These are phyloP conservation scores for Epirrhoe tristata DNA, from an alignment of 2,888 invertebrate species.

Conservation along the genomic window DNA sequence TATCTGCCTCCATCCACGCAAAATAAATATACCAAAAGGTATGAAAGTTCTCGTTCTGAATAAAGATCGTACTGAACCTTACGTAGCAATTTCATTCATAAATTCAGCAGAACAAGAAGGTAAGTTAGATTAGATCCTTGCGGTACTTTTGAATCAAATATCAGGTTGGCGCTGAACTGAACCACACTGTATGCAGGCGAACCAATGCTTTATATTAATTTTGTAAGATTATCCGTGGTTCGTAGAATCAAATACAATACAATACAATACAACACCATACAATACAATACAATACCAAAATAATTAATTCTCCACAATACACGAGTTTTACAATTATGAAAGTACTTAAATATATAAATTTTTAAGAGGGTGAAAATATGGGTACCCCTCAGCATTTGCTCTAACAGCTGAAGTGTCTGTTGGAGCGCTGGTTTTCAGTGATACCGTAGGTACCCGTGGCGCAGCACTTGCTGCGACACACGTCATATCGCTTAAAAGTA, in stretches of 20 bases:
- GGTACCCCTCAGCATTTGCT: no score
- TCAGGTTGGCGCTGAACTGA: slow-evolving; percentile 3
- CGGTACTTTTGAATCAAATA: slow-evolving; percentile 14
- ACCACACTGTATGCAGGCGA: slow-evolving; percentile 9
- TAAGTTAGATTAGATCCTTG: slow-evolving; percentile 12
- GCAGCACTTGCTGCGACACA: no score
- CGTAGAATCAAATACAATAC: not conserved
- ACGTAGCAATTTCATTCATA: slow-evolving; percentile 2
- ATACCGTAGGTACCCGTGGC: no score
- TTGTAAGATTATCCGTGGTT: not conserved
- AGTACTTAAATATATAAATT: no score
- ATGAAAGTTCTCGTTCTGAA: slow-evolving; percentile 3
- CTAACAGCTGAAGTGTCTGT: no score
- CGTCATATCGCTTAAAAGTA: no score
- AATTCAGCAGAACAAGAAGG: slow-evolving; percentile 2
- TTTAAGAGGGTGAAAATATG: no score
- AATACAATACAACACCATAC: no score
- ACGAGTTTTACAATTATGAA: no score
- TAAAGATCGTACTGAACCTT: slow-evolving; percentile 7
- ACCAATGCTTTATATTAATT: slow-evolving; percentile 2
- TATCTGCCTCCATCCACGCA: not conserved
- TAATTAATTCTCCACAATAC: no score
- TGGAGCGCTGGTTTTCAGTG: no score
- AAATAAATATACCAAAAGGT: slow-evolving; percentile 1
- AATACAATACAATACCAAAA: no score